A percentile compares a stretch with the other conserved stretches of the same genome.
phyloP scores from a whole-genome alignment of 1,140 invertebrate genomes.

The Spodoptera litura region DNA sequence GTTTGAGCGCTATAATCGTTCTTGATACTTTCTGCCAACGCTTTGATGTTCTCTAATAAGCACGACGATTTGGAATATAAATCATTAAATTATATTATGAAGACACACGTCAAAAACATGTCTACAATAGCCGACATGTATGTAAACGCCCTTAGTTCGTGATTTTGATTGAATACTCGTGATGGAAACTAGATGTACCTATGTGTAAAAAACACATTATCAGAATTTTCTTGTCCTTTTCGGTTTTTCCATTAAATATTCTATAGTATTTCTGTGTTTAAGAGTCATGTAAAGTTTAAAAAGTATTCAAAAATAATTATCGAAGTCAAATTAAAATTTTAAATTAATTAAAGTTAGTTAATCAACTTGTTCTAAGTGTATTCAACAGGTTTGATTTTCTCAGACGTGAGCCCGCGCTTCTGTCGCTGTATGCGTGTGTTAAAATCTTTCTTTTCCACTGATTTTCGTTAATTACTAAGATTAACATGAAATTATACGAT shows the following conservation, averaged over 20 bases:
- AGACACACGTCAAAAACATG: no score
- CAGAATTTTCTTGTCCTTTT: not conserved
- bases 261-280: no score
- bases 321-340: no score
- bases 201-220: not conserved
- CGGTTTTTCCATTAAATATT: not conserved
- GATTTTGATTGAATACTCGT: not conserved
- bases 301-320: no score
- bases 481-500: constrained; percentile 47
- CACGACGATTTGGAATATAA: no score
- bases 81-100: no score
- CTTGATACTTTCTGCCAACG: no score
- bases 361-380: no score
- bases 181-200: not conserved
- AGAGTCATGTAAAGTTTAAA: no score
- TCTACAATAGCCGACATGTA: not conserved
- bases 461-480: constrained; percentile 50
- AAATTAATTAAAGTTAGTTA: no score
- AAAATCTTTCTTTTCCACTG: constrained; percentile 42
- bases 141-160: not conserved
- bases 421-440: constrained; percentile 12
- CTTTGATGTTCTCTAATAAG: no score
- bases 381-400: not conserved
- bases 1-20: no score
- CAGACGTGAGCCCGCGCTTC: constrained; percentile 1